Conservation (phyloP, 2,888 invertebrate species). For the Venustoraphidia nigricollis region DNA sequence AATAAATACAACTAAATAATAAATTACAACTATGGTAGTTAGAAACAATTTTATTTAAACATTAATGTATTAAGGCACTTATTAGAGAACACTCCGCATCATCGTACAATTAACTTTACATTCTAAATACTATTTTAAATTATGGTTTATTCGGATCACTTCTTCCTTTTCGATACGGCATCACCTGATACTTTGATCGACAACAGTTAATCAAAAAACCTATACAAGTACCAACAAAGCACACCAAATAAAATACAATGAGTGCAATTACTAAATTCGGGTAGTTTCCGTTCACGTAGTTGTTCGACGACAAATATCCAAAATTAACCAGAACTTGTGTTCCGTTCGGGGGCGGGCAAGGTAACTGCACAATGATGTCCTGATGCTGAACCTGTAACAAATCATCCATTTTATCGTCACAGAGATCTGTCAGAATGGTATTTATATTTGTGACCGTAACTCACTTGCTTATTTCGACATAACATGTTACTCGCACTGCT, state of each 20-base stretch:
- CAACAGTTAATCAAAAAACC: slow-evolving; percentile 44
- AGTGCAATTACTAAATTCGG: slow-evolving; percentile 41
- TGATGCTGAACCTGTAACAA: slow-evolving; percentile 58
- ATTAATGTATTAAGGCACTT: no score
- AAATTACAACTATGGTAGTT: no score
- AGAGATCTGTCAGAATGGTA: no score
- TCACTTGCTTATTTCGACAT: slow-evolving; percentile 59
- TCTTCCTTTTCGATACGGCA: slow-evolving; percentile 32
- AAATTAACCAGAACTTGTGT: slow-evolving; percentile 46
- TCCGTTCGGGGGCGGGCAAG: slow-evolving; percentile 69
- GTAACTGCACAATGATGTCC: slow-evolving; percentile 72
- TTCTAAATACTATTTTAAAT: slow-evolving; percentile 11
- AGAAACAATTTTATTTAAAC: no score
- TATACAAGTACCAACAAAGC: slow-evolving; percentile 42
- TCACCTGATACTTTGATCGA: slow-evolving; percentile 31
- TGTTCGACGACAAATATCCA: slow-evolving; percentile 31
- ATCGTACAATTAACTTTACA: not conserved
- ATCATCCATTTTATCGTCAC: not conserved
- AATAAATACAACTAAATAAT: no score
- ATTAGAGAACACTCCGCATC: no score
- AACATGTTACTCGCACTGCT: slow-evolving; percentile 35
- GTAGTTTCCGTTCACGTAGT: slow-evolving; percentile 26
- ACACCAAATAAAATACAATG: slow-evolving; percentile 42
- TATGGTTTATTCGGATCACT: slow-evolving; percentile 46
- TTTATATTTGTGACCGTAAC: slow-evolving; percentile 6